Base-by-base conservation (phyloP, 2,113 vertebrate species). In the Tragelaphus buxtoni region DNA sequence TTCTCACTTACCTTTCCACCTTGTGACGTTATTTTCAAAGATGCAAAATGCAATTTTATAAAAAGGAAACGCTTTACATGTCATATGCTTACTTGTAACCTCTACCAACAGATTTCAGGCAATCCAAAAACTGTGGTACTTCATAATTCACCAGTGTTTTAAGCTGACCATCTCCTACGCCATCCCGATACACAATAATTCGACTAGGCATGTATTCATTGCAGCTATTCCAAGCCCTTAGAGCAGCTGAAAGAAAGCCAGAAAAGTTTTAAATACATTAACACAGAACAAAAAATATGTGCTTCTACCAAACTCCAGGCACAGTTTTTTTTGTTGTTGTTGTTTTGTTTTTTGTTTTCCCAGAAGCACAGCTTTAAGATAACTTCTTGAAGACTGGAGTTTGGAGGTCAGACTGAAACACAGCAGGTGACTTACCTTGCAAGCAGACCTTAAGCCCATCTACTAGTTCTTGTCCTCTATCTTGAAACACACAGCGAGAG, bases 131-230 rank as follows among this genome's bases (percentile, higher is more conserved):
- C 35, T 99, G 99, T 5, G 99, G 97, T 2, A 99, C 99, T 98
- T 99, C 99, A 0, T 99, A 99, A 97, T 97, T 99, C 56, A 99
- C 99, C 79, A 99, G 96, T 0, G 99, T 99, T 81, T 99, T 98
- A 22, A 99, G 98, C 30, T 99, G 99, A 13, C 99, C 99, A 0
- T 99, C 99, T 3, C 99, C 99, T 11, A 99, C 99, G 0, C 99
- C 99, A 35, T 99, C 99, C 8, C 99, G 98, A 94, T 99, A 99
- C 95, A 99, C 99, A 0, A 99, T 98, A 94, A 99, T 99, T 16
- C 99, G 99, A 28, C 99, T 98, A 0, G 99, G 99, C 96, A 99
- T 98, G 95, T 97, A 98, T 8, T 97, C 98, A 60, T 99, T 99
- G 98, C 98, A 98, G 69, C 98, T 99, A 51, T 98, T 97, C 98